These are phyloP conservation scores for Trichonephila clavipes DNA, from an alignment of 1,140 invertebrate genomes.

Conservation along the genomic window DNA sequence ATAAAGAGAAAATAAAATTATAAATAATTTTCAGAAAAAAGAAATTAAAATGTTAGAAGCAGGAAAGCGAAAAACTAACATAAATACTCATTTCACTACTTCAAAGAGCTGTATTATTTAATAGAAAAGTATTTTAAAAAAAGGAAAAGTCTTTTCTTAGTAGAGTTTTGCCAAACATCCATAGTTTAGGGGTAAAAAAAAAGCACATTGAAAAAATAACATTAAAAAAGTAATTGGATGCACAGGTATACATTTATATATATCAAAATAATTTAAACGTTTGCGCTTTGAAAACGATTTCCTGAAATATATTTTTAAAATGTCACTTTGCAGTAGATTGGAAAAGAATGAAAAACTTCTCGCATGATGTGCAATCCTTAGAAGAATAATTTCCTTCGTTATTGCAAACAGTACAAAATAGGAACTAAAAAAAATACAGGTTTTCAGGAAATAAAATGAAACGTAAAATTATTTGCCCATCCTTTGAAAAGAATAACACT, in stretches of 20 bases:
- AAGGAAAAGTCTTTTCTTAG: neutral
- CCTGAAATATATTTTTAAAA: neutral
- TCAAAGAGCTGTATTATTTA: neutral
- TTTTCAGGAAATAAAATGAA: neutral
- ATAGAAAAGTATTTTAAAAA: neutral
- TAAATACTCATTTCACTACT: neutral
- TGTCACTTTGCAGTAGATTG: neutral
- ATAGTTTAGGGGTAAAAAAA: neutral
- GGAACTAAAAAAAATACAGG: neutral
- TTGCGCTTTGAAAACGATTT: neutral
- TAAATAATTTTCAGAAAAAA: neutral
- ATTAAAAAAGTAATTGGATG: neutral
- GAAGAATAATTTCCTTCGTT: constrained; percentile 8
- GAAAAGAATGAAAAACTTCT: neutral
- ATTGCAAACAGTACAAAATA: neutral
- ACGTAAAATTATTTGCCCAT: neutral
- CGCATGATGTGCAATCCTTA: neutral
- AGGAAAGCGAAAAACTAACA: neutral
- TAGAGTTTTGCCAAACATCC: neutral
- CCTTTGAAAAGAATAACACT: neutral
- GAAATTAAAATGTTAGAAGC: neutral
- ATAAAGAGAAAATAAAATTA: neutral
- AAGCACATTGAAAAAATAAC: neutral
- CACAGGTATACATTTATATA: neutral
- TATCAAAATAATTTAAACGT: neutral